Conservation (phyloP, 1,140 invertebrate species). For the Diprion similis region DNA sequence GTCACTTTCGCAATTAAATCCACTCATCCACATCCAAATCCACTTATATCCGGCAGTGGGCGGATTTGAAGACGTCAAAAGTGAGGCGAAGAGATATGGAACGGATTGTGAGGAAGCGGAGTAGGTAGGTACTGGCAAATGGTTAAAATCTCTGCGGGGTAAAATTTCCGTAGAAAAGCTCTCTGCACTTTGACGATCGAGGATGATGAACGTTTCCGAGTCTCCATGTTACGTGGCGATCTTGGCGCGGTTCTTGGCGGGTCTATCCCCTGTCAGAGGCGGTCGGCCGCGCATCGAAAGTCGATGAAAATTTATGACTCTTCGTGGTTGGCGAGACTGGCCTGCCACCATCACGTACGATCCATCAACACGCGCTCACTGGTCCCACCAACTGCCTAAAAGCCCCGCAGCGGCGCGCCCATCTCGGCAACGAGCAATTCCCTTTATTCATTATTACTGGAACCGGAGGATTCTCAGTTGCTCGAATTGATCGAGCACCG, state of each 20-base stretch:
- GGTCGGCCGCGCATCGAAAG: slow-evolving; percentile 3
- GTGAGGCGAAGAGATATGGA: no score
- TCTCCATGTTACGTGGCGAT: background rate
- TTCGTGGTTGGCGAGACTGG: background rate
- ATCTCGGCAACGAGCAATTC: no score
- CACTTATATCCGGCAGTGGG: no score
- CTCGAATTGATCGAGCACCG: no score
- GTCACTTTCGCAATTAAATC: no score
- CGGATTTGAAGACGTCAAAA: no score
- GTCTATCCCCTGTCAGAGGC: background rate
- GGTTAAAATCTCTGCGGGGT: background rate
- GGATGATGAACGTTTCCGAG: slow-evolving; percentile 1
- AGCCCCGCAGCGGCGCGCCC: background rate
- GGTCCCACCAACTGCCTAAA: background rate
- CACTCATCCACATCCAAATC: no score
- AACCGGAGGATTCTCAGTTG: no score
- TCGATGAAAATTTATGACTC: slow-evolving; percentile 6
- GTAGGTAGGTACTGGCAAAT: no score
- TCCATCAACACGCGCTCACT: background rate
- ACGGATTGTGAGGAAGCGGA: no score
- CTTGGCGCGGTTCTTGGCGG: background rate
- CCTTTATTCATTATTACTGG: no score
- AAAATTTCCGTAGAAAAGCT: background rate
- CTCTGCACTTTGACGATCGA: background rate
- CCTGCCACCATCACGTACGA: background rate